A percentile compares a stretch with the other conserved stretches of the same genome.
phyloP scores from a whole-genome alignment of 2,113 vertebrate genomes.

The Coryphaenoides rupestris region DNA sequence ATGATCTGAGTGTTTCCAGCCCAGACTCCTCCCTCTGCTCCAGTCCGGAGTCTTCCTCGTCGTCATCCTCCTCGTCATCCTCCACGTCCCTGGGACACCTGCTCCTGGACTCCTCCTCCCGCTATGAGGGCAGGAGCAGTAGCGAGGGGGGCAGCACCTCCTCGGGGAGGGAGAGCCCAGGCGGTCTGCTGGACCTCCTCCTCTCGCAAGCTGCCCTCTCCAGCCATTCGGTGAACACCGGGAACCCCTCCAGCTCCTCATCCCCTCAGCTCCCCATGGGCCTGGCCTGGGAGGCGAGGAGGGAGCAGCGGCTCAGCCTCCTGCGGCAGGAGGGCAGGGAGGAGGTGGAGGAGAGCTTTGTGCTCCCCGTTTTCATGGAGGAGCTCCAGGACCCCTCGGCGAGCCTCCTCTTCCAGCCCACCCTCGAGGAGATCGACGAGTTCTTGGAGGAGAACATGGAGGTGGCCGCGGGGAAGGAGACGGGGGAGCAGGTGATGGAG shows the following conservation, averaged over 20 bases:
- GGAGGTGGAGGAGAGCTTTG: slow-evolving; percentile 86
- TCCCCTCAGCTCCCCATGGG: slow-evolving; percentile 60
- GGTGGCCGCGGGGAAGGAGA: slow-evolving; percentile 73
- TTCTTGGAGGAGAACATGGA: slow-evolving; percentile 98
- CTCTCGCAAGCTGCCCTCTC: slow-evolving; percentile 84
- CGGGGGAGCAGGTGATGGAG: slow-evolving; percentile 56
- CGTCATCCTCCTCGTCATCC: slow-evolving; percentile 3
- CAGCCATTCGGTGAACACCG: slow-evolving; percentile 67
- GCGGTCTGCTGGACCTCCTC: slow-evolving; percentile 89
- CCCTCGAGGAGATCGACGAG: slow-evolving; percentile 96
- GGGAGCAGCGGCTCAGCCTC: slow-evolving; percentile 62
- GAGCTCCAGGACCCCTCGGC: slow-evolving; percentile 82
- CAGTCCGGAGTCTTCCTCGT: slow-evolving; percentile 68
- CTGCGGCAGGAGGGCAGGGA: slow-evolving; percentile 73
- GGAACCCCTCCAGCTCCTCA: slow-evolving; percentile 46
- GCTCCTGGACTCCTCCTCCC: slow-evolving; percentile 44
- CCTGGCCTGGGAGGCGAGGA: slow-evolving; percentile 81
- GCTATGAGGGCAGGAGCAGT: slow-evolving; percentile 56
- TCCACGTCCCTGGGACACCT: slow-evolving; percentile 5
- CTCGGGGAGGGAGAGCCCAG: slow-evolving; percentile 83
- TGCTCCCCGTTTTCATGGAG: slow-evolving; percentile 81
- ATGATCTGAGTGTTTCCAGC: slow-evolving; percentile 89
- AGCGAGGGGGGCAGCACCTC: slow-evolving; percentile 66
- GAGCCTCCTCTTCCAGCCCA: slow-evolving; percentile 88
- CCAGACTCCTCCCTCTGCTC: slow-evolving; percentile 87